These are phyloP conservation scores for Muscidifurax raptorellus DNA, from an alignment of 1,140 invertebrate species.

Conservation along the genomic window DNA sequence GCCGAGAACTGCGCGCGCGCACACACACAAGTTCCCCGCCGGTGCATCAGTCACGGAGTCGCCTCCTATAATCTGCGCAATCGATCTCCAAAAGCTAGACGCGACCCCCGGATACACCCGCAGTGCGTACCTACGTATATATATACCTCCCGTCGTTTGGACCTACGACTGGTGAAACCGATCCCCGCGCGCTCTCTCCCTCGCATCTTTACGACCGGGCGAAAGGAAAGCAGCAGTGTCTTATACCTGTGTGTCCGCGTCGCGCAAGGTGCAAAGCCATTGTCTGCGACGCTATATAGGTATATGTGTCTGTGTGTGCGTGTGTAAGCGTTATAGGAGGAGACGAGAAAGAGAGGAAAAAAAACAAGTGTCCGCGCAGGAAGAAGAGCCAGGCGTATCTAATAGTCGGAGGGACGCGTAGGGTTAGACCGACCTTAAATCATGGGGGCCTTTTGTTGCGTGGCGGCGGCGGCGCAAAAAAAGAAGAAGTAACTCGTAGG, in stretches of 20 bases:
- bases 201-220: slow-evolving; percentile 51
- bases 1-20: no score
- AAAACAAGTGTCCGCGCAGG: slow-evolving; percentile 29
- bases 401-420: slow-evolving; percentile 55
- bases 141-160: not conserved
- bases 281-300: slow-evolving; percentile 55
- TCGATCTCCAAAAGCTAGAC: not conserved
- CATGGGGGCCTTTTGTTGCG: slow-evolving; percentile 58
- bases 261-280: slow-evolving; percentile 65
- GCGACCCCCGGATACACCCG: not conserved
- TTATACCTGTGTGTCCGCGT: slow-evolving; percentile 26
- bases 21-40: no score
- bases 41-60: not conserved
- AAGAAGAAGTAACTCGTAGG: slow-evolving; percentile 40
- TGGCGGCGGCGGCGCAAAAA: slow-evolving; percentile 56
- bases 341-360: slow-evolving; percentile 44
- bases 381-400: slow-evolving; percentile 42
- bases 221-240: slow-evolving; percentile 42
- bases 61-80: not conserved
- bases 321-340: slow-evolving; percentile 52
- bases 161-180: slow-evolving; percentile 17
- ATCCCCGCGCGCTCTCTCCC: not conserved
- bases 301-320: no score
- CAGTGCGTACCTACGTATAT: not conserved
- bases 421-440: slow-evolving; percentile 67